phyloP scores from a whole-genome alignment of 2,797 vertebrate genomes.

The Sylvia borin region DNA sequence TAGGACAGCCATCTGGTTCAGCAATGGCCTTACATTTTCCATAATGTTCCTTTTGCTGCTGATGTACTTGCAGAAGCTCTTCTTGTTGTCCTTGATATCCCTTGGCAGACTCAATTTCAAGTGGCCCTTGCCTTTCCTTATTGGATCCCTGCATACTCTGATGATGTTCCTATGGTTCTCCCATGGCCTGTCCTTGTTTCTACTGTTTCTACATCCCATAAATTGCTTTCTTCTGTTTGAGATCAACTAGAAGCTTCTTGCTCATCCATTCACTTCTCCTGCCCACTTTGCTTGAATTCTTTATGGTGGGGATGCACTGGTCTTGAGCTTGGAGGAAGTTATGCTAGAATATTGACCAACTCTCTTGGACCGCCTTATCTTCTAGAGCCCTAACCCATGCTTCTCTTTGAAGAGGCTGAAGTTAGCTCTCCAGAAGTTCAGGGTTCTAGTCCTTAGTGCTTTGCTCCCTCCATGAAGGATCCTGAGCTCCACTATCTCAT shows the following conservation, averaged over 20 bases:
- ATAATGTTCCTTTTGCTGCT: neutral
- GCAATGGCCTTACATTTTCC: accelerated
- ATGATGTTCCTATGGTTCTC: neutral
- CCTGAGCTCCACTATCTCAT: neutral
- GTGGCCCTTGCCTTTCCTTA: neutral
- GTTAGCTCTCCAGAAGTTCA: neutral
- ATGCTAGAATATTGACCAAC: neutral
- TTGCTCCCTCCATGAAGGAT: neutral
- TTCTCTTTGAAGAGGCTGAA: neutral
- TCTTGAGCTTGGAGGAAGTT: neutral
- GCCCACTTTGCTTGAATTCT: neutral
- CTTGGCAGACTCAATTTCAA: neutral
- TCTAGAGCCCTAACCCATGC: neutral
- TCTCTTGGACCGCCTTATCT: neutral
- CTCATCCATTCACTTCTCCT: neutral
- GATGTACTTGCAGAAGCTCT: neutral
- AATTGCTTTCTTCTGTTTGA: neutral
- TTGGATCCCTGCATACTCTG: neutral
- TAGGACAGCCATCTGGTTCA: neutral
- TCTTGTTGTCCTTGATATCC: neutral
- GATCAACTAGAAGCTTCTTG: neutral
- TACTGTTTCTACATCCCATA: neutral
- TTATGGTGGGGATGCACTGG: neutral
- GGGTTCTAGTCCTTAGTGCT: neutral
- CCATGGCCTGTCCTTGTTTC: neutral